Base-by-base conservation (phyloP, 2,797 vertebrate genomes). In the Geotrypetes seraphini region DNA sequence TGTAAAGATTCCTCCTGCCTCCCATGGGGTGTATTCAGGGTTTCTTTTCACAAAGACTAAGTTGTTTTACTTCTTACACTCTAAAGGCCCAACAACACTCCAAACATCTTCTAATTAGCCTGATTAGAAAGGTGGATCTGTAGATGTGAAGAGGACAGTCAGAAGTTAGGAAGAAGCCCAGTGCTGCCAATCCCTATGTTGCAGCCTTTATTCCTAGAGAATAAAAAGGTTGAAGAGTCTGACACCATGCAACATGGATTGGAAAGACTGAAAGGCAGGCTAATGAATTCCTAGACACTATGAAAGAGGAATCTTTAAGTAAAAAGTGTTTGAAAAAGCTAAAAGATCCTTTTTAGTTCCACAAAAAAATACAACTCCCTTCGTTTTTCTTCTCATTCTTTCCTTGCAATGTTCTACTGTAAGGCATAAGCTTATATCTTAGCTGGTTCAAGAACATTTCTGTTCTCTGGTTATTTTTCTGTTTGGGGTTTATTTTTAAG, bases 1-100 rank as follows among this genome's bases (percentile, higher is more conserved):
- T 75, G 69, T 75, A 64, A 51, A 65, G 66, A 75, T 75, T 72
- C 70, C 53, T 71, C 53, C 68, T 74, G 62, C 78, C 82, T 84
- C 86, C 87, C 86, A 82, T 69, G 84, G 81, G 45, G 81, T 72
- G 60, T 54, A 84, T 85, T 83, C 79, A 82, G 53, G 53, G 13
- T n/a, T 34, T 55, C 73, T 65, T 81, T 83, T 79, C 73, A 81
- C 34, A 52, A 34, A 28, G 51, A 33, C 47, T n/a, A n/a, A n/a
- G n/a, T n/a, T n/a, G n/a, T n/a, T n/a, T 36, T 44, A 29, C 62
- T 67, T 63, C 33, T 47, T 66, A 53, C 53, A 31, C 49, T 62
- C 57, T 60, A 44, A 34, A 36, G 49, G 43, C 65, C 43, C 33
- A 39, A 49, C 51, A 39, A 44, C 67, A 60, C 60, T 56, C 52